A percentile compares a stretch with the other conserved stretches of the same genome.
Conservation (phyloP, 2,113 vertebrate genomes). For the Gavia stellata region DNA sequence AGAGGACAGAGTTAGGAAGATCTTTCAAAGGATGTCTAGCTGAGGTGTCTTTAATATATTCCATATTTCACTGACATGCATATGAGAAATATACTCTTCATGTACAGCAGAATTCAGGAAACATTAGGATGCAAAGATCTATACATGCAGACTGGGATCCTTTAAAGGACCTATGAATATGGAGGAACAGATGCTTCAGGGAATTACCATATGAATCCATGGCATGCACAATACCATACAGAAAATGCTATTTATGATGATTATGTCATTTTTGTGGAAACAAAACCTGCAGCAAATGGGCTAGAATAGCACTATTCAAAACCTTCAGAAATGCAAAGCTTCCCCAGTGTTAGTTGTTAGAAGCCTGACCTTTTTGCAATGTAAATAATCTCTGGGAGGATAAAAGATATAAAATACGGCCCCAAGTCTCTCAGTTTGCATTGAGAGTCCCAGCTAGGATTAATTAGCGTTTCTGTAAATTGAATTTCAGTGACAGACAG, state of each 20-base stretch:
- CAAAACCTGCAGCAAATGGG: constrained; percentile 4
- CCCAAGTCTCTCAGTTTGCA: background rate
- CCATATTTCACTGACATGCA: background rate
- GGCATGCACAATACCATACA: background rate
- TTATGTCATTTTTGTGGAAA: constrained; percentile 42
- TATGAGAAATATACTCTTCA: background rate
- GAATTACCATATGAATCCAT: constrained; percentile 27
- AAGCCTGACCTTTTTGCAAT: background rate
- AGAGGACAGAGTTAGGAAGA: background rate
- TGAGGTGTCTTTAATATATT: background rate
- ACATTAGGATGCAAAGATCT: background rate
- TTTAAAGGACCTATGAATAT: constrained; percentile 23
- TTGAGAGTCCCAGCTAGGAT: background rate
- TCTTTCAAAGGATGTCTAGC: background rate
- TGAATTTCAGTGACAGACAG: background rate
- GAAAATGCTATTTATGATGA: background rate
- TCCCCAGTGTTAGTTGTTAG: background rate
- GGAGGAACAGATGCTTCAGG: constrained; percentile 35
- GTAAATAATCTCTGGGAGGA: background rate
- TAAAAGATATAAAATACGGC: background rate
- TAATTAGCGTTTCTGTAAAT: background rate
- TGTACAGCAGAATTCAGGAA: background rate
- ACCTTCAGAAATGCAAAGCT: background rate
- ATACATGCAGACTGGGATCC: background rate
- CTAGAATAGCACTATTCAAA: constrained; percentile 3